Percentiles rank a stretch among this genome's conserved stretches.
Evolutionary conservation across 2,888 invertebrate genomes (phyloP).

Genomic region (Epinotia nisella): DNA sequence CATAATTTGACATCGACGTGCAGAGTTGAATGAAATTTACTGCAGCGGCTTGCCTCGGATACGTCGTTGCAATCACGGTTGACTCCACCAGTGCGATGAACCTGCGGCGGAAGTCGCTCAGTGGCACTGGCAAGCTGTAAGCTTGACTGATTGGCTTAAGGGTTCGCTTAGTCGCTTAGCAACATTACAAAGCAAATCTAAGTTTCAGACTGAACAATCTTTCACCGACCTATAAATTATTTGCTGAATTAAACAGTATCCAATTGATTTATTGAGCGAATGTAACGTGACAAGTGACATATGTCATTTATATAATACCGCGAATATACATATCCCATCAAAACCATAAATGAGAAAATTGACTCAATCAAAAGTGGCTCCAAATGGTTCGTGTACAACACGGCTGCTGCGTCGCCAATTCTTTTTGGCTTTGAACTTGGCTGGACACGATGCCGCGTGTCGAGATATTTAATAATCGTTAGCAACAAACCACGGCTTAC

Average conservation of each 20-base stretch:
- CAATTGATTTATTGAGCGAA: background rate
- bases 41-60: background rate
- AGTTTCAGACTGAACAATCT: background rate
- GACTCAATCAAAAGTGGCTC: too few relatives aligned
- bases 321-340: too few relatives aligned
- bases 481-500: background rate
- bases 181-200: background rate
- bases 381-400: too few relatives aligned
- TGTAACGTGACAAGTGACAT: background rate
- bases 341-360: too few relatives aligned
- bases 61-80: conserved; percentile 10
- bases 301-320: conserved; percentile 26
- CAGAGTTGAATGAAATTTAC: background rate
- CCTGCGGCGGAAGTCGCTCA: conserved; percentile 22
- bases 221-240: background rate
- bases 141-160: conserved; percentile 15
- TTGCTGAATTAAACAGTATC: too few relatives aligned
- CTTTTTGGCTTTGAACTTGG: too few relatives aligned
- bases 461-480: conserved; percentile 1
- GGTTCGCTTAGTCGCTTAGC: conserved; percentile 2
- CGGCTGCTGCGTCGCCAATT: too few relatives aligned
- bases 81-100: conserved; percentile 14
- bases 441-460: too few relatives aligned
- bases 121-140: conserved; percentile 4
- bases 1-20: background rate